Base-by-base conservation (phyloP, 2,888 invertebrate genomes). In the Mactromeris polynyma region DNA sequence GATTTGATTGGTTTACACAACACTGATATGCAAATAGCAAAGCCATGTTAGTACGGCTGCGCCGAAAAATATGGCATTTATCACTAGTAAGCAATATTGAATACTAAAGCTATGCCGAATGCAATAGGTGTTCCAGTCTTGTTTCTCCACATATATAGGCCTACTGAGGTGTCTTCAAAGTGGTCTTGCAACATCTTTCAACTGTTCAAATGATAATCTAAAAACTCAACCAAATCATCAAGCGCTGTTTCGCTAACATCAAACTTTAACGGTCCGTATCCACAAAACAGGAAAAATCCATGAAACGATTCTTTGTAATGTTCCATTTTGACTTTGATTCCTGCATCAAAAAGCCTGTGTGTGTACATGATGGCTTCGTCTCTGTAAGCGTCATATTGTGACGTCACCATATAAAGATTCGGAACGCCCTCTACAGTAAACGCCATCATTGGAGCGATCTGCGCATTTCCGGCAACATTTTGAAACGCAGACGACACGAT, bases 351-450 rank as follows among this genome's bases (percentile, higher is more conserved):
- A 79, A 97, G 92, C 87, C 96, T 90, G 42, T 95, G 92, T 0
- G 95, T 96, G 88, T 96, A 97, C 95, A 97, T 95, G 9, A 96
- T 90, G 19, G 95, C 96, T 88, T 97, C 97, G 90, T 97, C 97
- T 3, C 97, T 91, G 17, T 97, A 94, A 3, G 96, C 95, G 88
- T 97, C 97, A 91, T 96, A 96, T 78, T 97, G 96, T 46, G 96
- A 95, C 26, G 97, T 96, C 14, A 96, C 93, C 73, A 97, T 93
- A 83, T 96, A 96, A 2, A 96, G 94, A 51, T 94, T 93, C 0
- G 97, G 96, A 64, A 96, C 90, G 17, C 93, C 94, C 11, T 89
- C 86, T 19, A 96, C 88, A 85, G 96, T 93, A 7, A 81, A 91
- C 9, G 94, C 91, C 94, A 97, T 95, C 93, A 97, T 94, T 11